Evolutionary conservation across 2,888 invertebrate species (phyloP).

Genomic region (Amphimallon solstitiale): DNA sequence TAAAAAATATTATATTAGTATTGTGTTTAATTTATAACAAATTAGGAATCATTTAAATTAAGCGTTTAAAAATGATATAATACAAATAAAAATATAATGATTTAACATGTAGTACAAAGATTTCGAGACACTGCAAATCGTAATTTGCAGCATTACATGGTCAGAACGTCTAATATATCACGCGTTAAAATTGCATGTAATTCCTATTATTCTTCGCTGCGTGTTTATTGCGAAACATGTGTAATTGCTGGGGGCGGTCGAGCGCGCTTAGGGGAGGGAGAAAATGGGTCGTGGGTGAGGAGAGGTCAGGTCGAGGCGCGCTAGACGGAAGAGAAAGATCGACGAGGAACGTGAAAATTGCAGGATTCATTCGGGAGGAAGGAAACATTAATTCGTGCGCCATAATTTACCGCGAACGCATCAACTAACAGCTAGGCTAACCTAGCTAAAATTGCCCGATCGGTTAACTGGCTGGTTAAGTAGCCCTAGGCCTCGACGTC

Average conservation of each 20-base stretch:
- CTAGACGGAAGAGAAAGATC: background rate
- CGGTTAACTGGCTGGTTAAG: slow-evolving; percentile 1
- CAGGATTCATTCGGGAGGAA: slow-evolving; percentile 24
- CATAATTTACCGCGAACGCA: slow-evolving; percentile 35
- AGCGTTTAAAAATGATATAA: no score
- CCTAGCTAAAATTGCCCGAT: slow-evolving; percentile 3
- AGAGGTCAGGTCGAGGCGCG: background rate
- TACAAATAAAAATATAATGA: no score
- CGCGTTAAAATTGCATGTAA: slow-evolving; percentile 16
- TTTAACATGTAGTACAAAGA: no score
- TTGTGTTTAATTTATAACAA: no score
- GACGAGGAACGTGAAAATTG: slow-evolving; percentile 30
- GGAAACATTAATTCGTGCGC: slow-evolving; percentile 34
- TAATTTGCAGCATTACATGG: background rate
- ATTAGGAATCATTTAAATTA: no score
- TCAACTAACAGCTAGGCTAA: slow-evolving; percentile 7
- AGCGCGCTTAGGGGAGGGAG: background rate
- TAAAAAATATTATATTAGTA: no score
- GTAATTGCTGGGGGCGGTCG: slow-evolving; percentile 1
- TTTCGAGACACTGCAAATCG: background rate
- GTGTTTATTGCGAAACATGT: slow-evolving; percentile 24
- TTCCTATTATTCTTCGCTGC: slow-evolving; percentile 15
- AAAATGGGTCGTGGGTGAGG: background rate
- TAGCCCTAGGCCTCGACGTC: background rate
- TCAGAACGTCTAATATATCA: background rate